These are phyloP conservation scores for Dromius quadrimaculatus DNA, from an alignment of 2,888 invertebrate species.

Conservation along the genomic window DNA sequence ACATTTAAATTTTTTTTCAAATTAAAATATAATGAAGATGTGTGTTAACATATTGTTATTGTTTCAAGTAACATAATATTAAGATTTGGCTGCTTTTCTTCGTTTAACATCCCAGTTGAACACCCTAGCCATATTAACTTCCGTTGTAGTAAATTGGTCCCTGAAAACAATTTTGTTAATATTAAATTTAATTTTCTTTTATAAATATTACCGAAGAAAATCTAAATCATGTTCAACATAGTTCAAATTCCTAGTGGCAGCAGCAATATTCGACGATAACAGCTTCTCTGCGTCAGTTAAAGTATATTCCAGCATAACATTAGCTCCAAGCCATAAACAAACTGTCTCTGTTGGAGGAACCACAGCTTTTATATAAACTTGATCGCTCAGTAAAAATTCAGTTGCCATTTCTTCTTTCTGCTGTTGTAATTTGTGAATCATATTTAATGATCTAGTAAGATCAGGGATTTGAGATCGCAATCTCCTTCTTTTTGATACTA, in stretches of 20 bases:
- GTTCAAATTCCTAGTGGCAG: conserved; percentile 85
- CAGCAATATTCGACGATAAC: conserved; percentile 84
- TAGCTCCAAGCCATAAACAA: conserved; percentile 86
- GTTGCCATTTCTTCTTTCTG: conserved; percentile 87
- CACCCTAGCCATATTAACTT: conserved; percentile 98
- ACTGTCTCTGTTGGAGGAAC: conserved; percentile 93
- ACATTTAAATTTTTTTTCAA: conserved; percentile 33
- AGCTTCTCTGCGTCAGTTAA: conserved; percentile 90
- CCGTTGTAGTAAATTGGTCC: conserved; percentile 97
- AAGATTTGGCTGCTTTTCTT: conserved; percentile 79
- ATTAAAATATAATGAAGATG: conserved; percentile 13
- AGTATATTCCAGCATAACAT: conserved; percentile 97
- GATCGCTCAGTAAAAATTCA: conserved; percentile 92
- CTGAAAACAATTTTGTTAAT: conserved; percentile 65
- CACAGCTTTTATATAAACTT: conserved; percentile 82
- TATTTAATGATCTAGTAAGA: conserved; percentile 88
- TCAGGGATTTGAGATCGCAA: conserved; percentile 95
- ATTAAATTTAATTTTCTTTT: conserved; percentile 30
- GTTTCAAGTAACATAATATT: conserved; percentile 22
- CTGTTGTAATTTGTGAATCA: conserved; percentile 88
- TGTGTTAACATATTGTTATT: conserved; percentile 20
- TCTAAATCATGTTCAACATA: conserved; percentile 94
- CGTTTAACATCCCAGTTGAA: conserved; percentile 98
- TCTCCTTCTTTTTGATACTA: conserved; percentile 87
- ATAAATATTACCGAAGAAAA: conserved; percentile 79